These are phyloP conservation scores for Poecile montanus DNA, from an alignment of 2,797 vertebrate species.

Conservation along the genomic window DNA sequence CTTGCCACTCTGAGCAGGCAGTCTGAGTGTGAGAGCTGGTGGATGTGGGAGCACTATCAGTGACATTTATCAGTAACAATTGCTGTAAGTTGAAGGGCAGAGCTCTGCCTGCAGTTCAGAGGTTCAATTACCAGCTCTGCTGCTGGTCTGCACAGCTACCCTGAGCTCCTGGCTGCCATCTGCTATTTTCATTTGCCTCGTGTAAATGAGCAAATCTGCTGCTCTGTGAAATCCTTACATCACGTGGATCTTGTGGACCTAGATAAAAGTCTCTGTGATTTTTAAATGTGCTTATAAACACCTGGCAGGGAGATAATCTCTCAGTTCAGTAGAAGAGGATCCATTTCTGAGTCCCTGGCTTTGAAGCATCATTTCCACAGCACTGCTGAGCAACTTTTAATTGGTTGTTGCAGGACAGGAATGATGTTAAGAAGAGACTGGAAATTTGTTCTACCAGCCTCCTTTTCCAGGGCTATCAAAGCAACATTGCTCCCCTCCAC, in stretches of 20 bases:
- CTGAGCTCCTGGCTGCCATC: background rate
- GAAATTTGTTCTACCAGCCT: background rate
- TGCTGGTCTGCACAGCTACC: background rate
- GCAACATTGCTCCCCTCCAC: background rate
- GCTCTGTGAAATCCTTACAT: background rate
- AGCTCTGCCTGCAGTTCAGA: background rate
- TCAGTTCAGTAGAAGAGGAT: background rate
- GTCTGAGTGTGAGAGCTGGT: background rate
- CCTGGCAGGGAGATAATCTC: background rate
- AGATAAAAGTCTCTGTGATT: background rate
- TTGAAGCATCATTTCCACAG: background rate
- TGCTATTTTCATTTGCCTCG: background rate
- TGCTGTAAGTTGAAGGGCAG: background rate
- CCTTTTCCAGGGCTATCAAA: background rate
- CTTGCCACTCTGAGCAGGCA: background rate
- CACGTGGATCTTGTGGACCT: background rate
- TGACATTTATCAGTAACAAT: background rate
- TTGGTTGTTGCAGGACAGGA: background rate
- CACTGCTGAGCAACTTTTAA: background rate
- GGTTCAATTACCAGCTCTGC: background rate
- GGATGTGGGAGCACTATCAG: background rate
- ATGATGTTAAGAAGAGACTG: background rate
- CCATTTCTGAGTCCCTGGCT: background rate
- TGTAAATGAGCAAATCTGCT: background rate
- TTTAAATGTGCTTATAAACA: background rate